Conservation (phyloP, 2,888 invertebrate genomes). For the Syritta pipiens region DNA sequence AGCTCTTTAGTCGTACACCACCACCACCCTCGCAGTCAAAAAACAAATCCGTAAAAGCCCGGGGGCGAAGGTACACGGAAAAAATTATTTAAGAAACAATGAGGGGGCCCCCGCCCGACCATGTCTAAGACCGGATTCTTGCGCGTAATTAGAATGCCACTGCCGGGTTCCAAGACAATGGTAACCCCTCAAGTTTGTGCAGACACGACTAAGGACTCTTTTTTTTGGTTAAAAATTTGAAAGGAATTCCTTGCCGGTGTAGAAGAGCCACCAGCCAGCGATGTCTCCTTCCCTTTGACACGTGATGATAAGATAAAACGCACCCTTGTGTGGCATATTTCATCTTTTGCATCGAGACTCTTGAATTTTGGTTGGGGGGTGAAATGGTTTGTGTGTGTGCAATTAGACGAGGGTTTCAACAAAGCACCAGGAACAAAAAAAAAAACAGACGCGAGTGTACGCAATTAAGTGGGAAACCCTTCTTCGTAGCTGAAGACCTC, state of each 20-base stretch:
- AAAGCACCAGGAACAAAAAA: too few relatives aligned
- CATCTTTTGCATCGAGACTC: slow-evolving; percentile 40
- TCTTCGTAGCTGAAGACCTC: neutral
- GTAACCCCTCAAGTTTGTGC: slow-evolving; percentile 37
- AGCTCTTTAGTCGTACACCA: slow-evolving; percentile 19
- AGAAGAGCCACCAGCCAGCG: slow-evolving; percentile 2
- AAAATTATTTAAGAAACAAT: slow-evolving; percentile 53
- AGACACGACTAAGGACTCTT: too few relatives aligned
- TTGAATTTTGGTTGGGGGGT: slow-evolving; percentile 15
- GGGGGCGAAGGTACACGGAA: slow-evolving; percentile 1
- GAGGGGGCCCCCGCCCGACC: too few relatives aligned
- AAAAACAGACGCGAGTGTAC: too few relatives aligned
- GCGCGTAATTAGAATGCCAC: slow-evolving; percentile 54
- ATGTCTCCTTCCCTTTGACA: slow-evolving; percentile 12
- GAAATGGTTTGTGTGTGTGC: neutral
- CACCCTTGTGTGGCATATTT: slow-evolving; percentile 52
- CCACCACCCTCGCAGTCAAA: slow-evolving; percentile 6
- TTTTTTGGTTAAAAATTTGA: too few relatives aligned
- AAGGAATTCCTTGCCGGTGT: too few relatives aligned
- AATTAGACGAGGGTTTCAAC: neutral
- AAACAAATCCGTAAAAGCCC: slow-evolving; percentile 39
- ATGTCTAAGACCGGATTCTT: slow-evolving; percentile 51
- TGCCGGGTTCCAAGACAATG: slow-evolving; percentile 23
- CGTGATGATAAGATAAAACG: slow-evolving; percentile 47
- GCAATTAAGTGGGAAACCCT: slow-evolving; percentile 28